Base-by-base conservation (phyloP, 2,113 vertebrate genomes). In the Panthera tigris region DNA sequence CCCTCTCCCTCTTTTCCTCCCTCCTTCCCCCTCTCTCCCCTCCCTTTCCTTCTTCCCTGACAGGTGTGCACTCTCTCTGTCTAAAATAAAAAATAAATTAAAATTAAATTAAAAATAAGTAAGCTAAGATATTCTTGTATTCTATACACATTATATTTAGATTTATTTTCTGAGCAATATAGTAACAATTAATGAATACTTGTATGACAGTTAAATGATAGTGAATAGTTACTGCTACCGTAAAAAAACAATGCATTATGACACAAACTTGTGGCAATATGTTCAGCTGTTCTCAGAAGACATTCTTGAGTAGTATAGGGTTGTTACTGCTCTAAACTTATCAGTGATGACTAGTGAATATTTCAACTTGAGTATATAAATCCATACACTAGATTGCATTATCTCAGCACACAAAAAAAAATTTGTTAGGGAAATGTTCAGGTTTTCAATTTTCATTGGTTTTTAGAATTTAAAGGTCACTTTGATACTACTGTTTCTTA, bases 361-460 rank as follows among this genome's bases (percentile, higher is more conserved):
- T 71, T 96, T 45, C 31, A 95, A 52, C 29, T 92, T 87, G 36
- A 23, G 31, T 13, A 45, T 84, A 27, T 79, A 89, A 71, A 93
- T 57, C n/a, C 10, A 11, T 69, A 89, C 69, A 41, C 18, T 61
- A 89, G 66, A 83, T 82, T 68, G 45, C 4, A 83, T 89, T 57
- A 27, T 88, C 76, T 96, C 36, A 93, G 21, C 83, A 74, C 69
- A 86, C 36, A 82, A 93, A 93, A 86, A 82, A 89, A 93, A 76
- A 41, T 18, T 41, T 57, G 14, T 68, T 79, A 61, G 29, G 82
- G 39, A 3, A 68, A 78, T 89, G 12, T 89, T 68, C 16, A 66
- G 16, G 8, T 88, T 82, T 92, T 89, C 31, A 80, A 66, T 21
- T 95, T 93, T 73, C 27, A 66, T 85, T 87, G 39, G 23, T 57